These are phyloP conservation scores for Ciconia nigra DNA, from an alignment of 2,797 vertebrate species.

Conservation along the genomic window DNA sequence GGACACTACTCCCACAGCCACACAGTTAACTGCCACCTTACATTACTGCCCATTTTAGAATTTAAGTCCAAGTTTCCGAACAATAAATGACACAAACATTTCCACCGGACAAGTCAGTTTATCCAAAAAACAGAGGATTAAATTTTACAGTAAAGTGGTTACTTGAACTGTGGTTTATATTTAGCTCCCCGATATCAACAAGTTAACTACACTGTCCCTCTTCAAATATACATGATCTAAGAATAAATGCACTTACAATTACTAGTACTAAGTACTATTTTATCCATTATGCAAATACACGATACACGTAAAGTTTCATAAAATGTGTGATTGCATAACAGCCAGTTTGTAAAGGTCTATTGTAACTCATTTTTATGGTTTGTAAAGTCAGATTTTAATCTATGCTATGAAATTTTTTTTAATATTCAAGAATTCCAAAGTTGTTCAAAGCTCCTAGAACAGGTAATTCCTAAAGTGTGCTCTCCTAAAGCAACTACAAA, in stretches of 20 bases:
- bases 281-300: background rate
- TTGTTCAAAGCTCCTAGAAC: background rate
- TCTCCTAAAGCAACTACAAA: background rate
- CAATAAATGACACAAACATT: background rate
- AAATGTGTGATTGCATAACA: background rate
- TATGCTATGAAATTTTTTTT: background rate
- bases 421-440: background rate
- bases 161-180: background rate
- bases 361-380: background rate
- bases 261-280: background rate
- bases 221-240: background rate
- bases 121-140: background rate
- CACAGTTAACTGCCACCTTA: background rate
- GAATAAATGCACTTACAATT: background rate
- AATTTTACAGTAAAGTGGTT: background rate
- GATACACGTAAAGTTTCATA: background rate
- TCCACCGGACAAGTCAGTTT: accelerated
- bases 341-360: background rate
- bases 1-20: background rate
- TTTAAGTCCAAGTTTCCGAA: background rate
- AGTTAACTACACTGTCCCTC: background rate
- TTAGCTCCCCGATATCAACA: background rate
- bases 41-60: background rate
- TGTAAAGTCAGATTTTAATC: background rate
- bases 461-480: background rate